Base-by-base conservation (phyloP, 1,140 invertebrate genomes). In the Drosophila mayri region DNA sequence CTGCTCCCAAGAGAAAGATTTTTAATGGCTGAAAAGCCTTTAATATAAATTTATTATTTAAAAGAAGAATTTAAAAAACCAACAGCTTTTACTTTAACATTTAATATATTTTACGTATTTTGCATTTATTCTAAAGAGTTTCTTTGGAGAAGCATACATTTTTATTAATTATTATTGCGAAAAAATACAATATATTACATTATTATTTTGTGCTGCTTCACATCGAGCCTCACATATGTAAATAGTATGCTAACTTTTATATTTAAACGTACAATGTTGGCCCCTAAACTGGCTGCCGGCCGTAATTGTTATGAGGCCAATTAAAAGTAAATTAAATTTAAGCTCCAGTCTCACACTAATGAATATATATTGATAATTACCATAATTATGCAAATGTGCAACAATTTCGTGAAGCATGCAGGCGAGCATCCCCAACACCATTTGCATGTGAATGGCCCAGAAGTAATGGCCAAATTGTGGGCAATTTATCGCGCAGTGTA, bases 281-380 rank as follows among this genome's bases (percentile, higher is more conserved):
- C 81, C 66, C 68, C 72, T 77, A 87, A 88, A 67, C 76, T 88
- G 76, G 55, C 75, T 46, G 64, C 75, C 55, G 85, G 52, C 70
- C 67, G 81, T 90, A 90, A 90, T 90, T 90, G 72, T 81, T 81
- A 73, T 79, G 67, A 50, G 61, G 46, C 61, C 84, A 90, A 90
- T 90, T 90, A 90, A 90, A 85, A 79, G 44, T 35, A 38, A 85
- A 88, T 88, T 90, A 90, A 88, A 75, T 76, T 90, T 81, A 81
- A 88, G 77, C 77, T 65, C 55, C 73, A 63, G 65, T 55, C 79
- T 79, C 68, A 70, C 77, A 85, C 81, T 88, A 85, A 81, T 90
- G 85, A 90, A 90, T 90, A 90, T 79, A 63, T 90, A 85, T 85
- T 81, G 71, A 79, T 90, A 90, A 90, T 90, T 90, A 79, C 71